Conservation (phyloP, 2,797 vertebrate species). For the Gambusia yucatana region DNA sequence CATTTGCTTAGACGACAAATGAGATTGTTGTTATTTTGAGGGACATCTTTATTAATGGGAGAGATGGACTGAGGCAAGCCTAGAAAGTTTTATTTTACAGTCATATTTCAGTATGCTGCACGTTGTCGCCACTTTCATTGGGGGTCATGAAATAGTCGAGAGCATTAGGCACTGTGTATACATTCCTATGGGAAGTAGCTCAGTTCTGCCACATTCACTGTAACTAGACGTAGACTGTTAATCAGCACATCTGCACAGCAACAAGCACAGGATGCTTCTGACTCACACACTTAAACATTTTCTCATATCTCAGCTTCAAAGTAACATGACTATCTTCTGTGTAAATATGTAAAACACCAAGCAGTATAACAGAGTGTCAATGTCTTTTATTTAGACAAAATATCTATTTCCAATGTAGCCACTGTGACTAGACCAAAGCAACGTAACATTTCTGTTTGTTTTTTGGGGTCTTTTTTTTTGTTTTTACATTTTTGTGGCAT, state of each 20-base stretch:
- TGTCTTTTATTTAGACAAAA: slow-evolving; percentile 77
- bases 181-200: slow-evolving; percentile 13
- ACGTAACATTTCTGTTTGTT: slow-evolving; percentile 77
- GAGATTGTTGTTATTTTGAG: slow-evolving; percentile 22
- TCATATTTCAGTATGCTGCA: slow-evolving; percentile 32
- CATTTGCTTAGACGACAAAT: slow-evolving; percentile 40
- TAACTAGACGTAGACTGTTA: slow-evolving; percentile 63
- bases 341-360: slow-evolving; percentile 81
- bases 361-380: slow-evolving; percentile 74
- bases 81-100: slow-evolving; percentile 21
- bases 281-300: slow-evolving; percentile 40
- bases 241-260: slow-evolving; percentile 37
- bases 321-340: slow-evolving; percentile 57
- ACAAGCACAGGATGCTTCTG: slow-evolving; percentile 35
- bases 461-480: slow-evolving; percentile 44
- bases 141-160: slow-evolving; percentile 30
- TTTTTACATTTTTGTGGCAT: slow-evolving; percentile 54
- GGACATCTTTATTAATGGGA: slow-evolving; percentile 20
- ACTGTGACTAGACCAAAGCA: slow-evolving; percentile 95
- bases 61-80: slow-evolving; percentile 11
- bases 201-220: slow-evolving; percentile 21
- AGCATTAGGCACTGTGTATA: slow-evolving; percentile 29
- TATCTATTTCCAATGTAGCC: slow-evolving; percentile 81
- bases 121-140: slow-evolving; percentile 34
- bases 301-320: slow-evolving; percentile 41